These are phyloP conservation scores for Drosophila bocqueti DNA, from an alignment of 1,140 invertebrate species.

Conservation along the genomic window DNA sequence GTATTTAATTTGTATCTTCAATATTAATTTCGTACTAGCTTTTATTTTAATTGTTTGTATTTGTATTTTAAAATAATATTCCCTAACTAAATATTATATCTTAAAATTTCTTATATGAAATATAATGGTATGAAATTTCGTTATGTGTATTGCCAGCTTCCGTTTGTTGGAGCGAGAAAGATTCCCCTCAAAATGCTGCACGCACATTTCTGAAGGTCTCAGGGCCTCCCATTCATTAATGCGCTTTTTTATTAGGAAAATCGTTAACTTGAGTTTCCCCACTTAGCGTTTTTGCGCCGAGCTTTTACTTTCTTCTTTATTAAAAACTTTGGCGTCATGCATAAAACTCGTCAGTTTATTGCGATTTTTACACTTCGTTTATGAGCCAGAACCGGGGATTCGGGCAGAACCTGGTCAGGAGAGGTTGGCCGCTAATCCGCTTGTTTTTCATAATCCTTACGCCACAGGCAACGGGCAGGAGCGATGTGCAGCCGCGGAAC, in stretches of 20 bases:
- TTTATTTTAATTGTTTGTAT: too few species aligned
- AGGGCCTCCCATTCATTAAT: constrained; percentile 65
- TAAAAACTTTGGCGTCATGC: constrained; percentile 68
- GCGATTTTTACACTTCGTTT: constrained; percentile 65
- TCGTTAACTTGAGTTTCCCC: constrained; percentile 65
- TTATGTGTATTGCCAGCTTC: constrained; percentile 15
- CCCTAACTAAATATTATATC: too few species aligned
- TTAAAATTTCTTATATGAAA: background rate
- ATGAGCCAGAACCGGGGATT: constrained; percentile 35
- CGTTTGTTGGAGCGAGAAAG: constrained; percentile 7
- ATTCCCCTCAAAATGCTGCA: constrained; percentile 35
- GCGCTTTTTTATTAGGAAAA: constrained; percentile 75
- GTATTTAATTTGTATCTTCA: background rate
- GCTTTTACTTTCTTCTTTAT: constrained; percentile 62
- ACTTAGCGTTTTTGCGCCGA: constrained; percentile 51
- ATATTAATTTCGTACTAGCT: background rate
- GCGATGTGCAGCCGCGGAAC: constrained; percentile 31
- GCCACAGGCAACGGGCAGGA: constrained; percentile 56
- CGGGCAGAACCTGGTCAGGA: constrained; percentile 11
- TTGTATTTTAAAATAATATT: too few species aligned
- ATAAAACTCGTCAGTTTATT: constrained; percentile 69
- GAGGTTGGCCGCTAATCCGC: constrained; percentile 67
- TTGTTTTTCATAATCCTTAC: constrained; percentile 79
- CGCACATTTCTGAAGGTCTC: constrained; percentile 44
- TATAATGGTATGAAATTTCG: background rate